phyloP scores from a whole-genome alignment of 2,113 vertebrate genomes.

The Cyrtonyx montezumae region DNA sequence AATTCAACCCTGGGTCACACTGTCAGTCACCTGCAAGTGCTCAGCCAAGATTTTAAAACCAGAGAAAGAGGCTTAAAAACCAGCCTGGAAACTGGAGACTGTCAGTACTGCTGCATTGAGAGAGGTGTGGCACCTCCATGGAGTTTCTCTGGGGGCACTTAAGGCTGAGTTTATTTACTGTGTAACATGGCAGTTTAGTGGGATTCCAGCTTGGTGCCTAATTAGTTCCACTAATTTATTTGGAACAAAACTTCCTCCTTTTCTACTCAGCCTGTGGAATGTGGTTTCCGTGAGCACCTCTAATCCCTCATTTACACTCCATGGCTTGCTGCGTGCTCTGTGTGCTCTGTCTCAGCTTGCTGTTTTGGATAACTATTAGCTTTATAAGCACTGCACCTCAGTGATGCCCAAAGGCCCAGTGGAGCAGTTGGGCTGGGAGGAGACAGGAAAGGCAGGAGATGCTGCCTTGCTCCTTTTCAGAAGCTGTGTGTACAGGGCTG shows the following conservation, averaged over 20 bases:
- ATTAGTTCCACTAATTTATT: constrained; percentile 64
- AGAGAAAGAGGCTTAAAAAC: neutral
- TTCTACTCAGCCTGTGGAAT: neutral
- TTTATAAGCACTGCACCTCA: neutral
- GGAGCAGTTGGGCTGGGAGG: neutral
- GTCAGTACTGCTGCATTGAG: neutral
- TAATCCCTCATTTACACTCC: neutral
- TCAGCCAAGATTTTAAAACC: neutral
- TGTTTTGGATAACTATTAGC: neutral
- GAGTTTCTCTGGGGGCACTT: constrained; percentile 38
- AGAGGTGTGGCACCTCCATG: neutral
- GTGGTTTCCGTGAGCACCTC: neutral
- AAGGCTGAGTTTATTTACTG: constrained; percentile 49
- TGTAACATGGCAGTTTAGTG: constrained; percentile 14
- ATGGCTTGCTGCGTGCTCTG: neutral
- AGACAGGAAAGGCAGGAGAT: neutral
- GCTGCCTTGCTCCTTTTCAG: neutral
- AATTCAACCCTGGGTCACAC: neutral
- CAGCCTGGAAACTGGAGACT: neutral
- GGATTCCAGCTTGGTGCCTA: constrained; percentile 48
- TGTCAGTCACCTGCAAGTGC: neutral
- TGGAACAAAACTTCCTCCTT: constrained; percentile 16
- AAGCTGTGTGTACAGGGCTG: neutral
- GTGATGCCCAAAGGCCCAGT: neutral
- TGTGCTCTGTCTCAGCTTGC: neutral